These are phyloP conservation scores for Sarcoramphus papa DNA, from an alignment of 2,797 vertebrate species.

Conservation along the genomic window DNA sequence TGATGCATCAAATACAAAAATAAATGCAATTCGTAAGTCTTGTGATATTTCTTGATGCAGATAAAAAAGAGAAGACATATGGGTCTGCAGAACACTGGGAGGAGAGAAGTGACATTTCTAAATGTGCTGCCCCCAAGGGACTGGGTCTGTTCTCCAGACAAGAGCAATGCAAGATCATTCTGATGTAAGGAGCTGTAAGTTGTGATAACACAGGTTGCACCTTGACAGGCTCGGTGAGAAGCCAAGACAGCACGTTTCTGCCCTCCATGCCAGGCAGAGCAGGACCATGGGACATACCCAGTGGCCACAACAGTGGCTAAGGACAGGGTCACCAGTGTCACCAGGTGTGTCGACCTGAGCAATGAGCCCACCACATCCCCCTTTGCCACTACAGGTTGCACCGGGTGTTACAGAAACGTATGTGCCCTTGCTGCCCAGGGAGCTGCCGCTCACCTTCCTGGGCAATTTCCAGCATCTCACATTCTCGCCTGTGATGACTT, in stretches of 20 bases:
- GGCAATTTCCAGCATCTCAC: not conserved
- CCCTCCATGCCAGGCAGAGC: not conserved
- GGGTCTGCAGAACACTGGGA: not conserved
- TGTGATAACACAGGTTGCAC: not conserved
- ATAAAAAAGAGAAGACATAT: not conserved
- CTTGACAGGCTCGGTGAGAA: not conserved
- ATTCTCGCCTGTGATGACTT: not conserved
- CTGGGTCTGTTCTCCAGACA: conserved; percentile 10
- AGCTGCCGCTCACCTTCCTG: not conserved
- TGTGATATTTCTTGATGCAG: not conserved
- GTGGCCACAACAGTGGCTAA: not conserved
- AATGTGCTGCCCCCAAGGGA: conserved; percentile 9
- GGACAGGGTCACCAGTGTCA: not conserved
- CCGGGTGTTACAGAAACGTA: rapidly evolving
- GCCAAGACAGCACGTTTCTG: not conserved
- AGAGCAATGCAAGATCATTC: conserved; percentile 5
- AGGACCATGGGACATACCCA: not conserved
- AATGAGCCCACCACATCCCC: not conserved
- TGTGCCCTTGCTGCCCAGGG: not conserved
- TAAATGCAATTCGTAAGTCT: not conserved
- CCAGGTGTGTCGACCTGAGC: rapidly evolving
- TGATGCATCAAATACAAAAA: not conserved
- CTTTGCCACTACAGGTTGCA: not conserved
- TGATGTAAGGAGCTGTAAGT: conserved; percentile 21
- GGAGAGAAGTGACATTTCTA: conserved; percentile 22